These are phyloP conservation scores for Cirrhinus mrigala DNA, from an alignment of 2,797 vertebrate genomes.

Conservation along the genomic window DNA sequence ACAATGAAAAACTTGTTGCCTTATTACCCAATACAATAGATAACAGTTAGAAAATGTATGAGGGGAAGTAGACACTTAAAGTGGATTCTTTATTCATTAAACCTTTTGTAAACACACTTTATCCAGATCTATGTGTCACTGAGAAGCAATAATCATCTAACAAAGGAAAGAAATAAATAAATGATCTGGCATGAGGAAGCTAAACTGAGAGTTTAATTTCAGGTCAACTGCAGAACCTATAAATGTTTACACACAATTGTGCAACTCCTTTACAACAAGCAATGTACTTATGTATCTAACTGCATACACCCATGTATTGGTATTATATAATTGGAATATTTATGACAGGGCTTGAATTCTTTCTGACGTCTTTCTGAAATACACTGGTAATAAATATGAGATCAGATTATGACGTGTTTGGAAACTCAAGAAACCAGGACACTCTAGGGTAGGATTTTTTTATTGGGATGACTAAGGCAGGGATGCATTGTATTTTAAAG, in stretches of 20 bases:
- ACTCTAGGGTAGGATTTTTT: too few relatives aligned
- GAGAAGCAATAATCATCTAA: background rate
- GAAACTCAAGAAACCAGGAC: too few relatives aligned
- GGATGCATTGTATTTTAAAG: background rate
- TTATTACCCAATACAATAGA: background rate
- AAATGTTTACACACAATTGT: background rate
- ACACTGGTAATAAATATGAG: background rate
- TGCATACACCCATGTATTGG: background rate
- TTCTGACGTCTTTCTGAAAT: background rate
- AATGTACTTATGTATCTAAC: background rate
- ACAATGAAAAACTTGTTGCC: too few relatives aligned
- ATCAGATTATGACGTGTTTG: too few relatives aligned
- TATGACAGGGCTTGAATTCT: background rate
- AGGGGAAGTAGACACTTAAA: background rate
- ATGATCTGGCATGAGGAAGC: background rate
- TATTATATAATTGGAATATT: background rate
- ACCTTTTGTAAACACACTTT: background rate
- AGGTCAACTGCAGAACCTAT: background rate
- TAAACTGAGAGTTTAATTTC: background rate
- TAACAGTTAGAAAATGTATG: too few relatives aligned
- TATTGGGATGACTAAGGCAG: background rate
- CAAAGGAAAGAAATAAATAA: too few relatives aligned
- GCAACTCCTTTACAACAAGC: background rate
- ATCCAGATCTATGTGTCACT: background rate
- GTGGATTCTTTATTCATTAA: slow-evolving; percentile 7